These are phyloP conservation scores for Smittia aterrima DNA, from an alignment of 2,888 invertebrate species.

Conservation along the genomic window DNA sequence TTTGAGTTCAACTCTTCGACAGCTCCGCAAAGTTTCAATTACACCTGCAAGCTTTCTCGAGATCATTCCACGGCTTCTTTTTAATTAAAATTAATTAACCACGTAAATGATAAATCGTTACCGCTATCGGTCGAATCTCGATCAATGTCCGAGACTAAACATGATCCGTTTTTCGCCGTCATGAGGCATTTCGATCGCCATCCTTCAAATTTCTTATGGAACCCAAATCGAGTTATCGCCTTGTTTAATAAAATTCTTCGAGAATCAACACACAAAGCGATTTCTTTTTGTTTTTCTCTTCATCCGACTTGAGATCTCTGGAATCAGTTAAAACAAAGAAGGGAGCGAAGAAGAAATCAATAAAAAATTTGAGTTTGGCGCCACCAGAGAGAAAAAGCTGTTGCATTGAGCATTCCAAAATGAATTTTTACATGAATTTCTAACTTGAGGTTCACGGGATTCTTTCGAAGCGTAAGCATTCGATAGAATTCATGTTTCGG, in stretches of 20 bases:
- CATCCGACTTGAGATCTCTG: not conserved
- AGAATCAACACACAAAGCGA: not conserved
- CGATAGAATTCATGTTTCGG: conserved; percentile 37
- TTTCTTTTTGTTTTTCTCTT: not conserved
- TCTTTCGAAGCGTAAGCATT: conserved; percentile 23
- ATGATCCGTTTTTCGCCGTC: conserved; percentile 28
- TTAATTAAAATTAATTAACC: conserved; percentile 21
- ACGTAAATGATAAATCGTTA: conserved; percentile 22
- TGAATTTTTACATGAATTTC: conserved; percentile 20
- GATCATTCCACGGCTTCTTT: no score
- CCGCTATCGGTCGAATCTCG: conserved; percentile 16
- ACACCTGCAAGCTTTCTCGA: conserved; percentile 12
- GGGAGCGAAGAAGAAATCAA: conserved; percentile 35
- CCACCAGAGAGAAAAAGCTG: conserved; percentile 15
- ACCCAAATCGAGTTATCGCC: conserved; percentile 33
- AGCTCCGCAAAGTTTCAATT: not conserved
- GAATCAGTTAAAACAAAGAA: conserved; percentile 31
- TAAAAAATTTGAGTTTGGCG: conserved; percentile 38
- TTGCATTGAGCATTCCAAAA: not conserved
- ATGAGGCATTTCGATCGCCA: conserved; percentile 13
- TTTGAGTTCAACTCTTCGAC: no score
- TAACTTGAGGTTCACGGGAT: not conserved
- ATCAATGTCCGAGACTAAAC: not conserved
- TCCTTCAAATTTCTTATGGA: conserved; percentile 11
- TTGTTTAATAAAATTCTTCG: conserved; percentile 18